These are phyloP conservation scores for Thamnophis elegans DNA, from an alignment of 2,797 vertebrate genomes.

Conservation along the genomic window DNA sequence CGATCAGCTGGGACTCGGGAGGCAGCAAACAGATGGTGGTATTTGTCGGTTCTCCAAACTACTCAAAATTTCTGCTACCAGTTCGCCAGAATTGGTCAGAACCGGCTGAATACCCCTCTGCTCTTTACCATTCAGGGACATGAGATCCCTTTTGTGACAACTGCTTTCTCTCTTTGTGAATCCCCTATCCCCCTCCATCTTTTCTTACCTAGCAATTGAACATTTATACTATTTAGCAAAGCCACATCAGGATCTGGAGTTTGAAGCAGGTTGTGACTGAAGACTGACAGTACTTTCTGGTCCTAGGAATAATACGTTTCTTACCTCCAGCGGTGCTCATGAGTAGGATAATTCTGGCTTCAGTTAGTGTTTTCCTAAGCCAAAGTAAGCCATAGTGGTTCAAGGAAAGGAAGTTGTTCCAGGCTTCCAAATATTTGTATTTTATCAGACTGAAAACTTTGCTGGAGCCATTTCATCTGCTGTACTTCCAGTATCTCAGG, in stretches of 20 bases:
- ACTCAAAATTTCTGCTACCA: too few relatives aligned
- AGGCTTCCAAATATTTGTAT: neutral
- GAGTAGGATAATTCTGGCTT: conserved; percentile 1
- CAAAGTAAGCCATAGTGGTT: neutral
- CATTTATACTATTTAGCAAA: neutral
- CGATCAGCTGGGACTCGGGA: too few relatives aligned
- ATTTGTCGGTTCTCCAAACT: too few relatives aligned
- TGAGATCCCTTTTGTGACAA: neutral
- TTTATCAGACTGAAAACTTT: neutral
- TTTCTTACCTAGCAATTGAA: neutral
- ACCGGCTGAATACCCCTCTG: too few relatives aligned
- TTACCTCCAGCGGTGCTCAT: conserved; percentile 1
- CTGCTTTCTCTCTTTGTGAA: neutral
- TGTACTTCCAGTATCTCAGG: neutral
- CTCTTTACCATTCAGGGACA: neutral
- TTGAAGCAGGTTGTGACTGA: neutral
- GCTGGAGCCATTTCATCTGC: neutral
- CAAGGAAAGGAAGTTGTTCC: neutral
- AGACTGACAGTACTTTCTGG: neutral
- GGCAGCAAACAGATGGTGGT: too few relatives aligned
- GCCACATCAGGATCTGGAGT: neutral
- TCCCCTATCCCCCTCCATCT: too few relatives aligned
- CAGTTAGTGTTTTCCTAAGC: neutral
- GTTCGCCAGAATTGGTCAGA: too few relatives aligned
- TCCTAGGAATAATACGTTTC: neutral